Evolutionary conservation across 2,797 vertebrate genomes (phyloP), one percentile per base, ranked within the genome.

Genomic region (Sebastes miniatus): DNA sequence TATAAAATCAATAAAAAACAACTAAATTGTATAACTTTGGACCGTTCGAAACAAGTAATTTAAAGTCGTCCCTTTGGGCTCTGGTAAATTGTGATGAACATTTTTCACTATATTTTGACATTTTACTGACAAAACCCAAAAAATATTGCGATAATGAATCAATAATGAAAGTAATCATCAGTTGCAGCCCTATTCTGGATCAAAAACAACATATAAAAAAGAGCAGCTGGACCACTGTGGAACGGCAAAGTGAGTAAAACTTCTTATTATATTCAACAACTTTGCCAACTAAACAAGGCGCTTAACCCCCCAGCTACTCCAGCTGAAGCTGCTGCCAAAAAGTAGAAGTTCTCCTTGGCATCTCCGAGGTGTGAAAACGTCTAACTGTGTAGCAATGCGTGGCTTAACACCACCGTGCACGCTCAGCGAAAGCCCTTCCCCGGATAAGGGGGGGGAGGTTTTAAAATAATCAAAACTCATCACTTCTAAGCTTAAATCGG

Each of bases 391-490:
- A 73, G 69, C 24, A 27, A 50, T 43, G 47, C 52, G 10, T 43
- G 76, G 69, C 63, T 81, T 62, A 80, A 68, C 73, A 39, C 61
- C 18, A 6, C 50, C 1, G 4, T 77, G 84, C 81, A 59, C 12
- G 80, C 73, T 89, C 83, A 87, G 87, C 78, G 69, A 36, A 85
- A 83, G 67, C 16, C 63, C 61, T 5, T 62, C 66, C 13, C 50
- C 8, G 68, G 71, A 83, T 66, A 73, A 80, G 14, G 25, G 32
- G 29, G 36, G 39, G 20, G 36, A 18, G 82, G 64, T 69, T 83
- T 88, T 66, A 79, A 83, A 85, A 83, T 79, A 84, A 91, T 84
- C 64, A 66, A 87, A 91, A 75, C 71, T 87, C 84, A 87, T 90
- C 83, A 82, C 78, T 73, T 81, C 71, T 74, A 77, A 78, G 71